Evolutionary conservation across 2,113 vertebrate genomes (phyloP), one percentile per base, ranked within the genome.

Genomic region (Clinocottus analis): DNA sequence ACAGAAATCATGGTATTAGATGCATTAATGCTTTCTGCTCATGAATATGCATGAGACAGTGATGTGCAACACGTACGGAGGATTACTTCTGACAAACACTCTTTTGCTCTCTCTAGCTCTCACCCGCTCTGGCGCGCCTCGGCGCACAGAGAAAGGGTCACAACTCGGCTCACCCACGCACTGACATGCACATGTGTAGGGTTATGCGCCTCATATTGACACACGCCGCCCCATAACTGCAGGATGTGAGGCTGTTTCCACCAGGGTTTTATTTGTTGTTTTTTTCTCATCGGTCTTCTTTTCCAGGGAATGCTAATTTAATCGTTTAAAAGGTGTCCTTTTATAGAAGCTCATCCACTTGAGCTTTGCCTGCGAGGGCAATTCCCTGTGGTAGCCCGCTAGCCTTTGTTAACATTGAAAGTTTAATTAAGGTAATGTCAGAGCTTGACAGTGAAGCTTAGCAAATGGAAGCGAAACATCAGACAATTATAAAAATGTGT

Each of bases 21-120:
- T 85, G 91, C 86, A 84, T 91, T 92, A 92, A 90, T 87, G 85
- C 89, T 77, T 66, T 23, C 21, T 14, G 65, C 90, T 91, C 90
- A 91, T 93, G 87, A 93, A 93, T 93, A 93, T 93, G 90, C 90
- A 93, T 87, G n/a, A 88, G 83, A 85, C 82, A 68, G 83, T 80
- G 84, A 91, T 91, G 84, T 85, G 76, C 85, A 89, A 85, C 86
- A 89, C 75, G 67, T 85, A 82, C 71, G 69, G 77, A 88, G 89
- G 90, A 92, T 92, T 93, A 90, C 70, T 92, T 81, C 80, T 86
- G 87, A 86, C 87, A 91, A 86, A 79, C 80, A 80, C 59, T 75
- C 67, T 29, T 13, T 2, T 56, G 37, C 77, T 67, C 72, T 62
- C 62, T 43, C 61, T 43, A 41, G 3, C 65, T 35, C 64, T 31